Conservation (phyloP, 2,888 invertebrate genomes). For the Oxyscelio sp. region DNA sequence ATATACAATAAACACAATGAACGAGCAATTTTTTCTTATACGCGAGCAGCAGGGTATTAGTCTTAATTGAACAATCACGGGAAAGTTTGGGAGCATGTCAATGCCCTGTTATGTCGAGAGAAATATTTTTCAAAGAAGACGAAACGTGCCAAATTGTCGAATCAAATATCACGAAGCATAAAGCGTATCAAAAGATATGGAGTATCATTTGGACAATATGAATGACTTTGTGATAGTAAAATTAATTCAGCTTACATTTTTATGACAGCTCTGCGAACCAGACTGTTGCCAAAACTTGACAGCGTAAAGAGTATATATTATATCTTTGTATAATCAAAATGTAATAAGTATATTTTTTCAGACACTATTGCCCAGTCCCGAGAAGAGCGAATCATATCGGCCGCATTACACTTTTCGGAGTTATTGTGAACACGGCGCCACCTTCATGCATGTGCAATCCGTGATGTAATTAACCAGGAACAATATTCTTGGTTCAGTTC, state of each 20-base stretch:
- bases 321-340: slow-evolving; percentile 54
- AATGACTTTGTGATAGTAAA: slow-evolving; percentile 58
- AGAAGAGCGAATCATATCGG: neutral
- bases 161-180: slow-evolving; percentile 54
- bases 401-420: slow-evolving; percentile 28
- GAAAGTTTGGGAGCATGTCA: slow-evolving; percentile 22
- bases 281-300: slow-evolving; percentile 58
- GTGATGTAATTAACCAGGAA: too few relatives aligned
- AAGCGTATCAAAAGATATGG: slow-evolving; percentile 43
- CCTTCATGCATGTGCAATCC: too few relatives aligned
- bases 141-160: slow-evolving; percentile 64
- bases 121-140: slow-evolving; percentile 56
- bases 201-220: slow-evolving; percentile 54
- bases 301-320: slow-evolving; percentile 7
- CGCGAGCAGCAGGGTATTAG: slow-evolving; percentile 56
- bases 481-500: too few relatives aligned
- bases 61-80: slow-evolving; percentile 27
- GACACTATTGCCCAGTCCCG: slow-evolving; percentile 44
- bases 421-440: slow-evolving; percentile 31
- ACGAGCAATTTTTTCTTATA: slow-evolving; percentile 12
- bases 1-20: neutral
- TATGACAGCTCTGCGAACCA: slow-evolving; percentile 37
- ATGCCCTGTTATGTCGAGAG: slow-evolving; percentile 54
- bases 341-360: slow-evolving; percentile 1
- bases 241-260: slow-evolving; percentile 30